Percentiles rank a stretch among this genome's conserved stretches.
Evolutionary conservation across 2,113 vertebrate genomes (phyloP).

Genomic region (Terrapene triunguis): DNA sequence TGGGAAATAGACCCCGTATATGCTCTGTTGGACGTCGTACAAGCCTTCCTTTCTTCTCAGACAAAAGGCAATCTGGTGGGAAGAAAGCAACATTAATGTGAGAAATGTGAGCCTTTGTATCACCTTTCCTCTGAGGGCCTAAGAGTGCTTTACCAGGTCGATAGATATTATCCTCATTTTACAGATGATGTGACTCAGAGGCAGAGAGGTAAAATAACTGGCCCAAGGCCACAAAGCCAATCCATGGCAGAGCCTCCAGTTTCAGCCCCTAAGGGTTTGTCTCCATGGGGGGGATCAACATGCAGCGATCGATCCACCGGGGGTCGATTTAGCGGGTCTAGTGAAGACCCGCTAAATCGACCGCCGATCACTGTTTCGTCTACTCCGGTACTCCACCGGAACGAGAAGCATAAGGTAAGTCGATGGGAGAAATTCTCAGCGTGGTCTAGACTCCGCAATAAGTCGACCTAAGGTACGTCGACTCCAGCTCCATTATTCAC

Average conservation of each 20-base stretch:
- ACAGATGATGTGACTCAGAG: neutral
- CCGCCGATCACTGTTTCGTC: no score
- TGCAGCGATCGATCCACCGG: no score
- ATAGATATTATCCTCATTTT: neutral
- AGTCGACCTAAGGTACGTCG: no score
- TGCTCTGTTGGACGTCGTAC: constrained; percentile 65
- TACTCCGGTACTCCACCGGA: no score
- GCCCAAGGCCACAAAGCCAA: neutral
- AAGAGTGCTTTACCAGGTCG: rapidly evolving
- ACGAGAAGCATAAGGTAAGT: no score
- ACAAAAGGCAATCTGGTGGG: constrained; percentile 48
- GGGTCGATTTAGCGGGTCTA: no score
- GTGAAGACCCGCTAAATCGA: no score
- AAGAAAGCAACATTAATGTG: neutral
- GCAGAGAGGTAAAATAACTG: neutral
- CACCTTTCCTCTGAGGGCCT: neutral
- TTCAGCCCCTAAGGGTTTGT: neutral
- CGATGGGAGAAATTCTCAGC: no score
- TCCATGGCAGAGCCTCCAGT: rapidly evolving
- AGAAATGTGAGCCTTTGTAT: rapidly evolving
- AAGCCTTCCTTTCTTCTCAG: constrained; percentile 50
- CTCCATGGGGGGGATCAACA: no score
- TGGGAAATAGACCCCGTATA: constrained; percentile 60
- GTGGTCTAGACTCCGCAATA: no score
- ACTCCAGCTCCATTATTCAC: no score